Percentiles rank a stretch among this genome's conserved stretches.
These are phyloP conservation scores for Apodemus sylvaticus DNA, from an alignment of 2,113 vertebrate genomes.

Conservation along the genomic window DNA sequence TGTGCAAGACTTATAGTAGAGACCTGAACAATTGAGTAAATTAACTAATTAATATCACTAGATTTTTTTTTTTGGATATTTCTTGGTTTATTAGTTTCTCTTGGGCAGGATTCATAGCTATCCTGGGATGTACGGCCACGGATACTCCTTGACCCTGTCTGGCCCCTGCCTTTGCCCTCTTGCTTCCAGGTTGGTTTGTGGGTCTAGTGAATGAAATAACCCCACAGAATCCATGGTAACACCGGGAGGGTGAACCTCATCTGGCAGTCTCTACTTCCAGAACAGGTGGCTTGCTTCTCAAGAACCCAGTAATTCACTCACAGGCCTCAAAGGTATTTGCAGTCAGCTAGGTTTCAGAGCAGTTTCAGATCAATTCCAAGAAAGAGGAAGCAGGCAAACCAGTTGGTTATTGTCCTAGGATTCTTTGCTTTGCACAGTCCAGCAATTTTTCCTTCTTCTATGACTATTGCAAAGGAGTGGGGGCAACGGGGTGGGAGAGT, in stretches of 20 bases:
- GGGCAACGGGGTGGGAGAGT: not conserved
- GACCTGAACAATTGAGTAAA: too few species aligned
- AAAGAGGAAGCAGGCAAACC: not conserved
- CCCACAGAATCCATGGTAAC: not conserved
- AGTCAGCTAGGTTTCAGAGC: too few species aligned
- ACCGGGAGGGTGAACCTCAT: not conserved
- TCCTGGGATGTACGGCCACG: not conserved
- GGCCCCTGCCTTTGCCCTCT: too few species aligned
- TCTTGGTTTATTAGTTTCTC: not conserved
- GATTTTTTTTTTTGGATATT: not conserved
- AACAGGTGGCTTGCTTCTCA: not conserved
- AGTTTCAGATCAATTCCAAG: not conserved
- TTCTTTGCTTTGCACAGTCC: not conserved
- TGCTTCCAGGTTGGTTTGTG: not conserved
- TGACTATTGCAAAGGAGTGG: not conserved
- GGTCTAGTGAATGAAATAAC: not conserved
- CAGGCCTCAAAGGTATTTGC: not conserved
- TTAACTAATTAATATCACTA: not conserved
- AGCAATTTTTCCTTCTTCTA: not conserved
- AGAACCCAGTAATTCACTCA: not conserved
- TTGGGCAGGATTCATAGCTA: not conserved
- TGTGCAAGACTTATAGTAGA: too few species aligned
- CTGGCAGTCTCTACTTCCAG: not conserved
- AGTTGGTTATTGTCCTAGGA: not conserved
- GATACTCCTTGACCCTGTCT: fast-evolving